These are phyloP conservation scores for Lycopodina hypogea DNA, from an alignment of 37 sponge, comb jelly and placozoan genomes.

Conservation along the genomic window DNA sequence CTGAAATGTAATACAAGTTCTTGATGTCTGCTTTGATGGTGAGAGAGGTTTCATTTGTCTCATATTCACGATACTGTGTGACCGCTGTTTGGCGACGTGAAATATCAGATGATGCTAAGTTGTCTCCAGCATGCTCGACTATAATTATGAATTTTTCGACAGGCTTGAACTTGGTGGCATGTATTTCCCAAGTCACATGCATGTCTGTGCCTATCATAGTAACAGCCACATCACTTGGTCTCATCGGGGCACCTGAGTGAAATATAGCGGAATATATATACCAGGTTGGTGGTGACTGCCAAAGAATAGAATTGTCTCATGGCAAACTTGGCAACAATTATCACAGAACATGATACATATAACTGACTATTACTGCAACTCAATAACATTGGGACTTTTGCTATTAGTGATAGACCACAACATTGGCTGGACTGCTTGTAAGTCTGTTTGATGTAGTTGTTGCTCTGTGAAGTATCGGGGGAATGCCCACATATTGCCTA, in stretches of 20 bases:
- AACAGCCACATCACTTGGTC: neutral
- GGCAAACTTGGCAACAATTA: too few species aligned
- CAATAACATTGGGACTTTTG: too few species aligned
- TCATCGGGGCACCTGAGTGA: neutral
- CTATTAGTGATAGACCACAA: too few species aligned
- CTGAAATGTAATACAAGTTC: neutral
- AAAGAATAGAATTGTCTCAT: too few species aligned
- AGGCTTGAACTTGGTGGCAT: neutral
- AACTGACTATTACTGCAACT: too few species aligned
- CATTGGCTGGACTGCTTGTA: too few species aligned
- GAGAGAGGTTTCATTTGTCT: neutral
- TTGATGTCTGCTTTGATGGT: neutral
- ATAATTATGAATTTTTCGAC: constrained; percentile 11
- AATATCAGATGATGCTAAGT: neutral
- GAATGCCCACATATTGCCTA: too few species aligned
- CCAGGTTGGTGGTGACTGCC: too few species aligned
- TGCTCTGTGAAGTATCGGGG: too few species aligned
- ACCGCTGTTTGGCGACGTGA: neutral
- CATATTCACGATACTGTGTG: neutral
- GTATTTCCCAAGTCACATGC: neutral
- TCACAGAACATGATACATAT: too few species aligned
- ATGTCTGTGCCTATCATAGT: neutral
- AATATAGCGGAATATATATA: too few species aligned
- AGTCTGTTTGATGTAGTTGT: too few species aligned
- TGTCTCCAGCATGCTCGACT: neutral